phyloP scores from a whole-genome alignment of 2,888 invertebrate genomes.

The Schrankia costaestrigalis region DNA sequence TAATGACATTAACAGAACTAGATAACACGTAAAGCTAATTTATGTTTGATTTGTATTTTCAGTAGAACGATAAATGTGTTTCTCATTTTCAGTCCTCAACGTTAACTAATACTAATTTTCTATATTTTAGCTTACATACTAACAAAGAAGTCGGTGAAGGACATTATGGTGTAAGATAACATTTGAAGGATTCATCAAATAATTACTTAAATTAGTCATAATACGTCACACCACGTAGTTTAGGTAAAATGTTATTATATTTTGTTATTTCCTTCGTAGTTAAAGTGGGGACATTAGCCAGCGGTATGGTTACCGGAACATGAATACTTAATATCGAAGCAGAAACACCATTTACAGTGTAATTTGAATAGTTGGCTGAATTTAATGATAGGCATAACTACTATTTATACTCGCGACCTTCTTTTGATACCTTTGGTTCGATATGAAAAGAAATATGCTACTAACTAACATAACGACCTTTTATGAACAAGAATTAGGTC shows the following conservation, averaged over 20 bases:
- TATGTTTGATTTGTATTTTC: no score
- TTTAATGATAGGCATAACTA: constrained; percentile 16
- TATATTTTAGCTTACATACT: constrained; percentile 74
- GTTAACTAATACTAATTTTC: constrained; percentile 36
- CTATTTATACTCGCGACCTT: constrained; percentile 3
- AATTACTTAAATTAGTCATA: constrained; percentile 46
- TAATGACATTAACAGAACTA: no score
- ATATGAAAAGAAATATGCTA: no score
- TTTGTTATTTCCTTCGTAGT: constrained; percentile 25
- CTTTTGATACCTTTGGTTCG: constrained; percentile 2
- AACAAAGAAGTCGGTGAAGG: constrained; percentile 68
- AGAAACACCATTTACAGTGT: constrained; percentile 40
- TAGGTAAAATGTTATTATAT: constrained; percentile 56
- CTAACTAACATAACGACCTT: no score
- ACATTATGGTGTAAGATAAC: constrained; percentile 75
- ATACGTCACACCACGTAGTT: constrained; percentile 48
- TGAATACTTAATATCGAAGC: constrained; percentile 37
- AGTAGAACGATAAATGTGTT: no score
- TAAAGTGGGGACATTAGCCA: constrained; percentile 29
- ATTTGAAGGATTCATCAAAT: constrained; percentile 52
- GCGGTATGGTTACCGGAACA: constrained; percentile 28
- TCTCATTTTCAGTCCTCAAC: neutral
- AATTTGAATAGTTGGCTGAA: constrained; percentile 34
- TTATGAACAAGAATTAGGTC: no score
- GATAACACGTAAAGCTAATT: no score